phyloP scores from a whole-genome alignment of 2,113 vertebrate species.

The Blennius ocellaris region DNA sequence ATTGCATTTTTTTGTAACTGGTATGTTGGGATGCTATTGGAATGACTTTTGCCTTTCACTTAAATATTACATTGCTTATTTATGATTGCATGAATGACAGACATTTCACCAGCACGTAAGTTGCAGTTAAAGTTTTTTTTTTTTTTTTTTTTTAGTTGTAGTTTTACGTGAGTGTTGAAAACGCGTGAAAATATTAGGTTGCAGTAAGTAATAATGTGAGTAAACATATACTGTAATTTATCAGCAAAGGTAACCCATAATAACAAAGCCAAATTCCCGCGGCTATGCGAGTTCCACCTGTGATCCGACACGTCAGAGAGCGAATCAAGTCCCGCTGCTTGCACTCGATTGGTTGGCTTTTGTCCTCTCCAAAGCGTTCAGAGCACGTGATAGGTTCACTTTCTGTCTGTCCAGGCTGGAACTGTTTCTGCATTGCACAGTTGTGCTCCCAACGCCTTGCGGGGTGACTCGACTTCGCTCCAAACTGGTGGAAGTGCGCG shows the following conservation, averaged over 20 bases:
- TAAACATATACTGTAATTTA: constrained; percentile 36
- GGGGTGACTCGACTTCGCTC: constrained; percentile 70
- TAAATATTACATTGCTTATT: constrained; percentile 29
- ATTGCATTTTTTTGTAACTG: not conserved
- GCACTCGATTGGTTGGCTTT: constrained; percentile 66
- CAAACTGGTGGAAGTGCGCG: constrained; percentile 69
- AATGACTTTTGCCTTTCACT: constrained; percentile 14
- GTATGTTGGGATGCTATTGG: not conserved
- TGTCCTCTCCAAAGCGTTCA: constrained; percentile 77
- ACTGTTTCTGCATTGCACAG: constrained; percentile 68
- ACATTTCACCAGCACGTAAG: constrained; percentile 5
- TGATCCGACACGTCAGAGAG: constrained; percentile 3
- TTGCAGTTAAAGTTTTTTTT: constrained; percentile 17
- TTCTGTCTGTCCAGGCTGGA: constrained; percentile 79
- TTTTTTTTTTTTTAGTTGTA: constrained; percentile 28
- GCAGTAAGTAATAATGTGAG: constrained; percentile 54
- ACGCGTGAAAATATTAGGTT: constrained; percentile 26
- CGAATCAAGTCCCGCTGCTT: constrained; percentile 58
- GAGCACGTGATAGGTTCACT: constrained; percentile 60
- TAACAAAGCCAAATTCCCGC: constrained; percentile 61
- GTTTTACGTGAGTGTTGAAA: constrained; percentile 41
- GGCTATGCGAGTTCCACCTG: constrained; percentile 37
- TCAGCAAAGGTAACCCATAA: constrained; percentile 16
- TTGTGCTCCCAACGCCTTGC: constrained; percentile 39
- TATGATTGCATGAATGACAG: constrained; percentile 29